These are phyloP conservation scores for Cantharis flavilabris DNA, from an alignment of 2,888 invertebrate genomes.

Conservation along the genomic window DNA sequence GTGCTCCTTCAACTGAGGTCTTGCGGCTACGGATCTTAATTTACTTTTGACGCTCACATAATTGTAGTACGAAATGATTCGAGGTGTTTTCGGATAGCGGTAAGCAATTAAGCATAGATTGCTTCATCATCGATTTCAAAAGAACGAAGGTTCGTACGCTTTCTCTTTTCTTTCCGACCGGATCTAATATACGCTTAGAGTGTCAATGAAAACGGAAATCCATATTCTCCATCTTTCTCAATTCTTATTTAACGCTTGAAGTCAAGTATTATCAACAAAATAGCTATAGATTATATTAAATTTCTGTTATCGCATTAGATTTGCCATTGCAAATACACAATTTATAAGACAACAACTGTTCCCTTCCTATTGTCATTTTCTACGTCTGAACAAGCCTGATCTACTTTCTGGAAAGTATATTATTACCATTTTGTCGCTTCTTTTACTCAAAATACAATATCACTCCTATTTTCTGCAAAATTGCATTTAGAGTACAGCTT, in stretches of 20 bases:
- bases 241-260: conserved; percentile 23
- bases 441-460: conserved; percentile 10
- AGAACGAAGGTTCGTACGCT: conserved; percentile 24
- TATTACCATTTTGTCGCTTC: conserved; percentile 9
- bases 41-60: conserved; percentile 21
- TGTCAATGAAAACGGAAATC: conserved; percentile 41
- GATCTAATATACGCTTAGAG: conserved; percentile 42
- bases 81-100: conserved; percentile 24
- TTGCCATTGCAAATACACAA: conserved; percentile 29
- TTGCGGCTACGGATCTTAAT: conserved; percentile 21
- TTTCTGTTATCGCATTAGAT: conserved; percentile 22
- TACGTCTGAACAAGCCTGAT: not conserved
- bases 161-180: conserved; percentile 38
- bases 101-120: conserved; percentile 35
- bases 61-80: conserved; percentile 24
- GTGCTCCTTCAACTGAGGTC: conserved; percentile 4
- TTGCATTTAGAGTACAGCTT: not conserved
- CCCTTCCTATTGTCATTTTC: conserved; percentile 6
- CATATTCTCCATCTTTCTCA: conserved; percentile 24
- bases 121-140: conserved; percentile 42
- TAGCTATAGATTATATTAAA: conserved; percentile 28
- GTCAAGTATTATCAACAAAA: conserved; percentile 12
- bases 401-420: conserved; percentile 6
- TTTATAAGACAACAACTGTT: conserved; percentile 24
- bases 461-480: conserved; percentile 3